Evolutionary conservation across 2,797 vertebrate species (phyloP).

Genomic region (Pteronotus mesoamericanus): DNA sequence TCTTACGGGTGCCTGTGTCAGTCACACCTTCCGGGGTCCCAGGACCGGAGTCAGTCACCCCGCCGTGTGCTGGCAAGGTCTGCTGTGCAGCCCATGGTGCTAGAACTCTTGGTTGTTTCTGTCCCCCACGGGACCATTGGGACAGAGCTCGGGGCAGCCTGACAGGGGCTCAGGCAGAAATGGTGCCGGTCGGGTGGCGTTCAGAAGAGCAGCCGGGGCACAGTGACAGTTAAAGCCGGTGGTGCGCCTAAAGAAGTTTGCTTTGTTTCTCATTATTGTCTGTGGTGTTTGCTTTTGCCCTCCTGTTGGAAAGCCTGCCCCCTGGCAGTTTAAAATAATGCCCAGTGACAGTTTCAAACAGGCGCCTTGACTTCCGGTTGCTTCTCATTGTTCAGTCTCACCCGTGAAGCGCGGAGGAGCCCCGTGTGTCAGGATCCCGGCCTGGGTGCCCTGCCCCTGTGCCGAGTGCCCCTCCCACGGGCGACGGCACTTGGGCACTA

Average conservation of each 20-base stretch:
- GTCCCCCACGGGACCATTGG: neutral
- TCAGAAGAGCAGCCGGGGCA: rapidly evolving
- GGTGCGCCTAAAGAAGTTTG: rapidly evolving
- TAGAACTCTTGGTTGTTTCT: neutral
- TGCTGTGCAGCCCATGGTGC: rapidly evolving
- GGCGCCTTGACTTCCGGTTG: neutral
- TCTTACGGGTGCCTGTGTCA: neutral
- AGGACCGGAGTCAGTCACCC: neutral
- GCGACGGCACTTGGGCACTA: rapidly evolving
- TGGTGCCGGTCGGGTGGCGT: rapidly evolving
- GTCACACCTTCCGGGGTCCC: neutral
- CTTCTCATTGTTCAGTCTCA: neutral
- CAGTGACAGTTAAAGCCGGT: rapidly evolving
- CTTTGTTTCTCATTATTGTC: neutral
- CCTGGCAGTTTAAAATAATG: neutral
- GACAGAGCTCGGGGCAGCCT: neutral
- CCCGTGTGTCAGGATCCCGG: neutral
- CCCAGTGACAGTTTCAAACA: neutral
- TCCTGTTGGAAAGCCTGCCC: neutral
- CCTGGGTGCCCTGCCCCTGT: neutral
- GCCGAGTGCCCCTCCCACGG: rapidly evolving
- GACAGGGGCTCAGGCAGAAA: rapidly evolving
- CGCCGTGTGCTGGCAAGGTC: rapidly evolving
- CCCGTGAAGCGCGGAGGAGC: neutral
- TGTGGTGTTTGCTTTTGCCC: neutral